Conservation (phyloP, 2,888 invertebrate species). For the Heliothis peltigera region DNA sequence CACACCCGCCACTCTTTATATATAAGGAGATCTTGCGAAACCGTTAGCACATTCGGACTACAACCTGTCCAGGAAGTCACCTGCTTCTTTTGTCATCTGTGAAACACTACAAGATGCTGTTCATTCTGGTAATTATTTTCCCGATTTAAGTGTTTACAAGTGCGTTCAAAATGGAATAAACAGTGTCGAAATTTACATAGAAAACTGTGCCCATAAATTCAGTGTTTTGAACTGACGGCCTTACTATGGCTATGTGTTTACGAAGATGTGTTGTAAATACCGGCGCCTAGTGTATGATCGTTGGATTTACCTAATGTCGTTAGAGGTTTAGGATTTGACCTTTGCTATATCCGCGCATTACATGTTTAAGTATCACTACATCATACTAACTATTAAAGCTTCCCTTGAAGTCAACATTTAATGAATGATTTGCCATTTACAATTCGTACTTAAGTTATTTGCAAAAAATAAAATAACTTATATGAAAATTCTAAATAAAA, state of each 20-base stretch:
- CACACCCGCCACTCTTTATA: constrained; percentile 79
- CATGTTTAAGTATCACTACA: constrained; percentile 27
- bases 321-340: constrained; percentile 62
- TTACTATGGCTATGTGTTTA: constrained; percentile 67
- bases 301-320: constrained; percentile 64
- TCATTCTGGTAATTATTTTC: constrained; percentile 75
- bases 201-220: constrained; percentile 51
- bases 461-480: neutral
- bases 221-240: constrained; percentile 66
- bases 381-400: constrained; percentile 19
- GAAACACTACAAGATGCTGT: constrained; percentile 76
- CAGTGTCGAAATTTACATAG: constrained; percentile 51
- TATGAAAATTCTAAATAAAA: neutral
- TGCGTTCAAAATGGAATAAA: constrained; percentile 32
- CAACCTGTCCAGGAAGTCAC: constrained; percentile 86
- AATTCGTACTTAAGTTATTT: neutral
- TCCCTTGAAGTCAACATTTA: constrained; percentile 6
- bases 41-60: constrained; percentile 86
- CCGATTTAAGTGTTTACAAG: constrained; percentile 49
- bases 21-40: constrained; percentile 87
- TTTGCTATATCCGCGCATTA: constrained; percentile 51
- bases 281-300: constrained; percentile 60
- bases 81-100: constrained; percentile 77
- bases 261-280: constrained; percentile 70
- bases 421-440: constrained; percentile 7